Percentiles rank a stretch among this genome's conserved stretches.
Conservation (phyloP, 1,140 invertebrate genomes). For the Brachionus angularis region DNA sequence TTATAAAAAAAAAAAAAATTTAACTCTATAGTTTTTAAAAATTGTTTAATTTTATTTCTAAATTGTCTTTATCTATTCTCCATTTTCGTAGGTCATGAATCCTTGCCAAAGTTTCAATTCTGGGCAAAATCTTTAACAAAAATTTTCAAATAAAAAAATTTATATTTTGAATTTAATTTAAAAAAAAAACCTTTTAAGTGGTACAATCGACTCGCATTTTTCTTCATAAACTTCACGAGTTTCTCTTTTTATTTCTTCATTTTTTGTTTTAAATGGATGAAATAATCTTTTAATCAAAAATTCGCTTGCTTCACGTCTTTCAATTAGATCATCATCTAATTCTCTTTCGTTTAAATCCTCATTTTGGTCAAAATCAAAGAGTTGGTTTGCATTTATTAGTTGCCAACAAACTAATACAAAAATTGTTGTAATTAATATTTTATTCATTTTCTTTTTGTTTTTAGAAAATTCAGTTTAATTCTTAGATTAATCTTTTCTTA, state of each 20-base stretch:
- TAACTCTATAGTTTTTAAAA: too few relatives aligned
- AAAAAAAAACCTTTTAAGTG: not conserved
- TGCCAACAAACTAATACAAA: not conserved
- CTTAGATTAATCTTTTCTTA: constrained; percentile 13
- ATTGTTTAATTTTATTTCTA: too few relatives aligned
- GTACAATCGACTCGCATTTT: constrained; percentile 13
- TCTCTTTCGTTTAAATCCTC: constrained; percentile 9
- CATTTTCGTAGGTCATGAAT: constrained; percentile 33
- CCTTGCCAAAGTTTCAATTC: too few relatives aligned
- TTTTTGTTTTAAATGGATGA: constrained; percentile 33
- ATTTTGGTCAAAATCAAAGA: not conserved
- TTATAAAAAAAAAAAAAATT: not conserved
- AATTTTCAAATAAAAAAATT: not conserved
- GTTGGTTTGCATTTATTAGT: not conserved
- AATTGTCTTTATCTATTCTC: constrained; percentile 18
- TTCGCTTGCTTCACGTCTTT: constrained; percentile 14
- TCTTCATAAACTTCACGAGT: constrained; percentile 41
- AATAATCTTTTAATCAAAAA: constrained; percentile 41
- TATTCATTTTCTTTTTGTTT: constrained; percentile 15
- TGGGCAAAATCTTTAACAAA: too few relatives aligned
- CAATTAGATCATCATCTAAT: constrained; percentile 22
- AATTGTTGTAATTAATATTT: not conserved
- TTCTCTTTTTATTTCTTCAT: constrained; percentile 42
- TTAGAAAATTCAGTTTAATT: not conserved
- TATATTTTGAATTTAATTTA: not conserved